Evolutionary conservation across 2,113 vertebrate species (phyloP).

Genomic region (Thinocorus orbignyianus): DNA sequence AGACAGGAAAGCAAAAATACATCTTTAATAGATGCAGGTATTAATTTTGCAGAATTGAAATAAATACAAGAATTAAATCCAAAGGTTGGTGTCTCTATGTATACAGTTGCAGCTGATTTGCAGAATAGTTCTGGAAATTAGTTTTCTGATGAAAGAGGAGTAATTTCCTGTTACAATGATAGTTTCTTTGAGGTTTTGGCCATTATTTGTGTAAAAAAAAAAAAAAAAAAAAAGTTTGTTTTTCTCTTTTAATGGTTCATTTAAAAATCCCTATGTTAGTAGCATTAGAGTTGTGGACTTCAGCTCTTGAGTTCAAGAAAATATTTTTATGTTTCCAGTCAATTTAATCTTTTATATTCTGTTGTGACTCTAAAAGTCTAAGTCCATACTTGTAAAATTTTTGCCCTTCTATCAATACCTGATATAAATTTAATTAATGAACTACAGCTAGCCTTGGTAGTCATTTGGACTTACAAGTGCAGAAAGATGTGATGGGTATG

Average conservation of each 20-base stretch:
- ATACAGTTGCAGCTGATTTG: not conserved
- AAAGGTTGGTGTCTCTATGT: not conserved
- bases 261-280: not conserved
- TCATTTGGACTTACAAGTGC: not conserved
- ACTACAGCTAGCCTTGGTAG: not conserved
- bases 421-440: not conserved
- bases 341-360: not conserved
- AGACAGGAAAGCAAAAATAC: not conserved
- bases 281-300: not conserved
- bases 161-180: not conserved
- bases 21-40: not conserved
- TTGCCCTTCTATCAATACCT: not conserved
- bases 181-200: not conserved
- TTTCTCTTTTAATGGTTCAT: not conserved
- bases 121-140: not conserved
- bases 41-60: constrained; percentile 3
- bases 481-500: not conserved
- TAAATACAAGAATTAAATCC: not conserved
- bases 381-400: not conserved
- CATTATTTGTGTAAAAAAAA: not conserved
- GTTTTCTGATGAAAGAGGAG: not conserved
- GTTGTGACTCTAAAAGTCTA: not conserved
- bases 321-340: not conserved
- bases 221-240: not conserved
- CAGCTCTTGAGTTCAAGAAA: not conserved